These are phyloP conservation scores for Tenebrosternarchus preto DNA, from an alignment of 2,113 vertebrate species.

Conservation along the genomic window DNA sequence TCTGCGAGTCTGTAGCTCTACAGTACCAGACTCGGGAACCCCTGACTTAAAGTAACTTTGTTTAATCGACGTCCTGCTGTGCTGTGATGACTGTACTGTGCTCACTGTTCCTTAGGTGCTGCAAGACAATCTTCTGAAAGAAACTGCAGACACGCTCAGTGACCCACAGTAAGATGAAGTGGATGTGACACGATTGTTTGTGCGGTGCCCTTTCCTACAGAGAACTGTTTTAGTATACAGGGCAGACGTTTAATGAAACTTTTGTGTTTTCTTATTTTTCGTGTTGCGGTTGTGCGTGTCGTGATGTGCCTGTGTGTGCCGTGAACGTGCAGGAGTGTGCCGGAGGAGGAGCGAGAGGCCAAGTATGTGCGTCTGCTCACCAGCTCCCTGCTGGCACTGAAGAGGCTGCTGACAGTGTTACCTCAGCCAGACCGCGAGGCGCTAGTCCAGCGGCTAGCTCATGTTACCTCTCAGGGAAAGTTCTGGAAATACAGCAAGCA, in stretches of 20 bases:
- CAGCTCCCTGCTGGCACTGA: conserved; percentile 90
- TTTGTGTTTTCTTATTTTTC: not conserved
- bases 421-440: conserved; percentile 75
- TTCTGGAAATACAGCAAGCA: conserved; percentile 98
- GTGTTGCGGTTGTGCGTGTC: not conserved
- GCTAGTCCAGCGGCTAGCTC: conserved; percentile 77
- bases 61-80: not conserved
- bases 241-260: not conserved
- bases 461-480: conserved; percentile 82
- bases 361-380: conserved; percentile 91
- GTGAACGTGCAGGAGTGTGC: conserved; percentile 76
- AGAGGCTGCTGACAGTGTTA: conserved; percentile 83
- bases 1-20: no score
- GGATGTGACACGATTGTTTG: not conserved
- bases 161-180: conserved; percentile 85
- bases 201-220: not conserved
- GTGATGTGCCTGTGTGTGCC: conserved; percentile 2
- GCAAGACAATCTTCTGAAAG: conserved; percentile 91
- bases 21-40: no score
- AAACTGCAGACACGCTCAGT: conserved; percentile 90
- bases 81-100: not conserved
- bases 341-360: conserved; percentile 89
- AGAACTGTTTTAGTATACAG: not conserved
- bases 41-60: no score
- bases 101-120: conserved; percentile 77